A percentile compares a stretch with the other conserved stretches of the same genome.
Conservation (phyloP, 2,888 invertebrate species). For the Pollenia griseotomentosa region DNA sequence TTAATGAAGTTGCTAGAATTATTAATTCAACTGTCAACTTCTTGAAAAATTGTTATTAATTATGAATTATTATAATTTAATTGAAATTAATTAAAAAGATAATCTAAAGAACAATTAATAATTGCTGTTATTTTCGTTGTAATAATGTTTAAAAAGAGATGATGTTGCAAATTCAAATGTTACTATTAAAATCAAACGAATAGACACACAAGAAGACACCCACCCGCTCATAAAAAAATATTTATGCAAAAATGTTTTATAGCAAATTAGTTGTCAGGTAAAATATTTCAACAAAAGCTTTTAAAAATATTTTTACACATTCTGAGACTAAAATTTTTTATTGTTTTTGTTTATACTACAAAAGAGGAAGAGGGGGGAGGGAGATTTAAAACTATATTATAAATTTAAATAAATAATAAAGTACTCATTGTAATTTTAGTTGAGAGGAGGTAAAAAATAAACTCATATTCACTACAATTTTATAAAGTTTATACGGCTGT, state of each 20-base stretch:
- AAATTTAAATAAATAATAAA: slow-evolving; percentile 46
- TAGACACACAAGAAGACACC: background rate
- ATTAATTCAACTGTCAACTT: slow-evolving; percentile 6
- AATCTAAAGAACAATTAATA: slow-evolving; percentile 22
- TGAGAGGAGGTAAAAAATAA: background rate
- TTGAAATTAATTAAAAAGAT: slow-evolving; percentile 30
- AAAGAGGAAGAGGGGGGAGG: background rate
- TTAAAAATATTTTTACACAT: background rate
- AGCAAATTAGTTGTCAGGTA: background rate
- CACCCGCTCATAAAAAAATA: background rate
- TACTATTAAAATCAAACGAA: background rate
- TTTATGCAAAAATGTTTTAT: slow-evolving; percentile 17
- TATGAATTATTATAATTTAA: slow-evolving; percentile 39
- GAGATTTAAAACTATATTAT: slow-evolving; percentile 26
- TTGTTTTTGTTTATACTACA: background rate
- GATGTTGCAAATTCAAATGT: background rate
- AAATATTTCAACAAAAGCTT: background rate
- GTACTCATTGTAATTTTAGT: background rate
- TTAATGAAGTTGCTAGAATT: slow-evolving; percentile 1
- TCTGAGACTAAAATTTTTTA: too few species aligned
- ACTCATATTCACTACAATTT: background rate
- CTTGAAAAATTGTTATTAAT: background rate
- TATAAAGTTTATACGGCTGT: background rate
- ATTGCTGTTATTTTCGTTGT: background rate
- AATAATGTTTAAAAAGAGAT: background rate